A percentile compares a stretch with the other conserved stretches of the same genome.
Conservation (phyloP, 2,113 vertebrate genomes). For the Burhinus bistriatus region DNA sequence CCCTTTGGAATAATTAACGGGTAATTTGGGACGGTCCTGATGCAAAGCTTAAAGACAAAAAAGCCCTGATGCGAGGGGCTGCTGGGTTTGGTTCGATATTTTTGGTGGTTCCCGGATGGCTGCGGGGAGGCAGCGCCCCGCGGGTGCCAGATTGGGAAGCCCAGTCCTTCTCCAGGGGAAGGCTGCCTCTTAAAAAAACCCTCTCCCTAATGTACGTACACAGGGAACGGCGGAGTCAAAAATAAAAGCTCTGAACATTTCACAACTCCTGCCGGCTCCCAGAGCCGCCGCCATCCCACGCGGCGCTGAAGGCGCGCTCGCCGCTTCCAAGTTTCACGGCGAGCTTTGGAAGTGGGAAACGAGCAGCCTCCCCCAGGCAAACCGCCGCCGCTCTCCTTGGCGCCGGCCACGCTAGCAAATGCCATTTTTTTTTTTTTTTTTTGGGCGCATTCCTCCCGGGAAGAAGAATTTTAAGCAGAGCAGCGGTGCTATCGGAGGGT, state of each 20-base stretch:
- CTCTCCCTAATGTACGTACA: neutral
- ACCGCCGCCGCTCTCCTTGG: conserved; percentile 21
- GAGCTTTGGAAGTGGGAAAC: conserved; percentile 40
- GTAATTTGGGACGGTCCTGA: neutral
- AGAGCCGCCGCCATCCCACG: conserved; percentile 23
- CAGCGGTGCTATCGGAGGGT: neutral
- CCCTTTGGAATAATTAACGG: neutral
- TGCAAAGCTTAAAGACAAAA: neutral
- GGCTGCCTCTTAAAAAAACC: neutral
- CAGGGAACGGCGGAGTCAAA: conserved; percentile 20
- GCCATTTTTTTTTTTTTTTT: neutral
- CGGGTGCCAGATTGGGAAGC: conserved; percentile 25
- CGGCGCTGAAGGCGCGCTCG: neutral
- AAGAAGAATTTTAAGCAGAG: neutral
- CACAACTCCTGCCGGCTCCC: conserved; percentile 48
- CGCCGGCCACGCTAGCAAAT: neutral
- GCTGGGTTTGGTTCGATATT: neutral
- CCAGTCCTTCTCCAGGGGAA: neutral
- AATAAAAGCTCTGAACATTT: conserved; percentile 59
- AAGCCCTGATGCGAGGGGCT: neutral
- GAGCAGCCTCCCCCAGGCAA: conserved; percentile 34
- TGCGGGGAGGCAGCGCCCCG: neutral
- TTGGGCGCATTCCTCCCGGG: neutral
- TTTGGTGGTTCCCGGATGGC: neutral
- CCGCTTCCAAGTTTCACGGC: conserved; percentile 20